Evolutionary conservation across 2,797 vertebrate genomes (phyloP).

Genomic region (Oceanodroma leucorhoa): DNA sequence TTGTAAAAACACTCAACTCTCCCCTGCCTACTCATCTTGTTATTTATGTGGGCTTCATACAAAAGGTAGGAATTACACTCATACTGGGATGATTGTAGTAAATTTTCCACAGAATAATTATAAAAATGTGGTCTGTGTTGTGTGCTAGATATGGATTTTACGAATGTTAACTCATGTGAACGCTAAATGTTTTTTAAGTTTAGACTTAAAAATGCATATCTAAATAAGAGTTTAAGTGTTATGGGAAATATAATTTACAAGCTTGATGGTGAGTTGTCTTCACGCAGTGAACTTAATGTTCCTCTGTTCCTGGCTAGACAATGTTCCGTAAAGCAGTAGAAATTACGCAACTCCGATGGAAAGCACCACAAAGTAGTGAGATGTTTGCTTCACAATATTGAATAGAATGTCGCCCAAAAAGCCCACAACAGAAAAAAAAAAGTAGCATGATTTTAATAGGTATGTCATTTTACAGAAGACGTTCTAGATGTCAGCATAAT

Average conservation of each 20-base stretch:
- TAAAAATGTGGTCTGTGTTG: neutral
- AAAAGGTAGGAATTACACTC: neutral
- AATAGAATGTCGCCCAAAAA: neutral
- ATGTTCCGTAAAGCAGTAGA: neutral
- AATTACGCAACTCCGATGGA: neutral
- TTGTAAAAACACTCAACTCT: neutral
- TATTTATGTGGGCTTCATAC: neutral
- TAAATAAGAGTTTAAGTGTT: neutral
- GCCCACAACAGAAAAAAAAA: neutral
- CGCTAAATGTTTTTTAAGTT: neutral
- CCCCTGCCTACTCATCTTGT: neutral
- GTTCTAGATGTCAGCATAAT: neutral
- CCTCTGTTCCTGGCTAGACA: neutral
- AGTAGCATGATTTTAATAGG: neutral
- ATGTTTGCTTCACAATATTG: neutral
- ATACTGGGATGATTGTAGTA: neutral
- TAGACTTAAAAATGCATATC: neutral
- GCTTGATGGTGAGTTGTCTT: neutral
- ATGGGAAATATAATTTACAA: neutral
- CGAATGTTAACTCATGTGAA: neutral
- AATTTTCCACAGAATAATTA: neutral
- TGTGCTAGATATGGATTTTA: neutral
- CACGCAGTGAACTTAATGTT: neutral
- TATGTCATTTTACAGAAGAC: neutral
- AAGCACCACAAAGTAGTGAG: neutral